Conservation (phyloP, 2,888 invertebrate species). For the Caenorhabditis plicata region DNA sequence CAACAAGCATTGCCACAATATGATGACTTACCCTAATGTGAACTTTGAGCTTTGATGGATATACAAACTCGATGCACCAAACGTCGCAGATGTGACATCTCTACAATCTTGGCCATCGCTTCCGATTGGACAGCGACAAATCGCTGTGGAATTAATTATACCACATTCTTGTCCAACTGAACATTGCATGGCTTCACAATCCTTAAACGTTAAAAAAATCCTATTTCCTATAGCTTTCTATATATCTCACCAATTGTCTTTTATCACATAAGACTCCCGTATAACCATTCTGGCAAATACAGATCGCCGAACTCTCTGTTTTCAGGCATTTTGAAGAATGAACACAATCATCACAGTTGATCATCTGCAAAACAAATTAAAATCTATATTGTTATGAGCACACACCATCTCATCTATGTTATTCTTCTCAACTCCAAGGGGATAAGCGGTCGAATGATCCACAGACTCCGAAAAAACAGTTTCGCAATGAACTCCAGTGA, state of each 20-base stretch:
- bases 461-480: constrained; percentile 7
- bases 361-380: constrained; percentile 10
- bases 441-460: constrained; percentile 9
- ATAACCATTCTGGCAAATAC: constrained; percentile 42
- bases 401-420: neutral
- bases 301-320: constrained; percentile 28
- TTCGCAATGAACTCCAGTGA: constrained; percentile 48
- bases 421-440: constrained; percentile 3
- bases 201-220: constrained; percentile 11
- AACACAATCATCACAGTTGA: constrained; percentile 39
- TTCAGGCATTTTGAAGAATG: constrained; percentile 40
- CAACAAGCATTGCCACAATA: too few species aligned
- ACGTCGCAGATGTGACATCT: constrained; percentile 41
- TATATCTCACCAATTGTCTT: constrained; percentile 21
- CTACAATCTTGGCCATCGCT: constrained; percentile 42
- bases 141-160: constrained; percentile 14
- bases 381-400: too few species aligned
- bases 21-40: constrained; percentile 38
- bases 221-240: neutral
- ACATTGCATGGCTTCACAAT: constrained; percentile 24
- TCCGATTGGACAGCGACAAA: constrained; percentile 36
- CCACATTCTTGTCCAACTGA: constrained; percentile 21
- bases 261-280: constrained; percentile 39
- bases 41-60: constrained; percentile 50
- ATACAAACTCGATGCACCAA: constrained; percentile 44